These are phyloP conservation scores for Drosophila kambysellisi DNA, from an alignment of 2,888 invertebrate genomes.

Conservation along the genomic window DNA sequence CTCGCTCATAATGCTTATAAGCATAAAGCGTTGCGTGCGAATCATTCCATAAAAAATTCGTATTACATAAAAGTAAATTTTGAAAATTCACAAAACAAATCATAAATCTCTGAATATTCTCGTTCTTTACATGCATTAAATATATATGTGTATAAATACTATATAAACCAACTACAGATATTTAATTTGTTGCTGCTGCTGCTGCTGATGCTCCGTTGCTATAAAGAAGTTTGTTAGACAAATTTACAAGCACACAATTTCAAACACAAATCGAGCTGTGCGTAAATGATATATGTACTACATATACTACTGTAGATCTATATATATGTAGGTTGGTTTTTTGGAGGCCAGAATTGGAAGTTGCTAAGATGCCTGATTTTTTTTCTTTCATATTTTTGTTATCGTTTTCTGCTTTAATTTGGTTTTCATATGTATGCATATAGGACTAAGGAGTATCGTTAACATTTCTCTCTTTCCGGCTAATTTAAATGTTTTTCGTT, in stretches of 20 bases:
- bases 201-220: conserved; percentile 8
- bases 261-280: conserved; percentile 33
- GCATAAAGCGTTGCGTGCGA: conserved; percentile 22
- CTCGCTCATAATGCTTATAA: conserved; percentile 34
- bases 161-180: conserved; percentile 12
- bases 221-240: conserved; percentile 40
- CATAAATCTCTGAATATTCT: conserved; percentile 9
- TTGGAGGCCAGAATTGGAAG: conserved; percentile 47
- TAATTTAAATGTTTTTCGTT: conserved; percentile 24
- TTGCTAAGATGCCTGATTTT: conserved; percentile 5
- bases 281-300: conserved; percentile 18
- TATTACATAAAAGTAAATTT: conserved; percentile 53
- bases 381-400: conserved; percentile 15
- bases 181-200: conserved; percentile 5
- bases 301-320: conserved; percentile 5
- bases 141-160: conserved; percentile 1
- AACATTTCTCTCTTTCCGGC: conserved; percentile 44
- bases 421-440: conserved; percentile 17
- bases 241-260: conserved; percentile 38
- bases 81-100: conserved; percentile 49
- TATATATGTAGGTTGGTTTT: conserved; percentile 5
- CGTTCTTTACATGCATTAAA: conserved; percentile 9
- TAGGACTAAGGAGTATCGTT: conserved; percentile 47
- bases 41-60: conserved; percentile 44
- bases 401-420: conserved; percentile 29